A percentile compares a stretch with the other conserved stretches of the same genome.
Evolutionary conservation across 2,888 invertebrate species (phyloP).

Genomic region (Mactromeris polynyma): DNA sequence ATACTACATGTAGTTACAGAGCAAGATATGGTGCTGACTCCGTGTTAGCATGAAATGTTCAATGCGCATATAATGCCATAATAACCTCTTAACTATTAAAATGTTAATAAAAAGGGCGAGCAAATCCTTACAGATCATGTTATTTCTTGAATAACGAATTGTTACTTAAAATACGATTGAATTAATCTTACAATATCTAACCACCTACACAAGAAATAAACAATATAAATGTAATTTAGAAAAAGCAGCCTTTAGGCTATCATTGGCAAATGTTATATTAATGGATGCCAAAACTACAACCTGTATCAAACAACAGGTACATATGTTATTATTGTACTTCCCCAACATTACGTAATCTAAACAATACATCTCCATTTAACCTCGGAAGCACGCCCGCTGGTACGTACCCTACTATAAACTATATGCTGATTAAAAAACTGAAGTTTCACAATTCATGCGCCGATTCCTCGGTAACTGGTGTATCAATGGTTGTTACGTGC

Average conservation of each 20-base stretch:
- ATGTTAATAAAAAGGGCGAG: not conserved
- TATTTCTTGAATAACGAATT: not conserved
- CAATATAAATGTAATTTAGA: conserved; percentile 7
- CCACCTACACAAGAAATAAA: not conserved
- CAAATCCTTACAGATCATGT: not conserved
- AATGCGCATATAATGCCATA: too few species aligned
- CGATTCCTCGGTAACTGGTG: conserved; percentile 32
- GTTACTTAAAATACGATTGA: not conserved
- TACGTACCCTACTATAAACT: conserved; percentile 30
- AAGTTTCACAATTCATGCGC: conserved; percentile 39
- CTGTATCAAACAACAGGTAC: conserved; percentile 36
- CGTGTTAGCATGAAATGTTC: too few species aligned
- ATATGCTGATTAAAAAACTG: conserved; percentile 35
- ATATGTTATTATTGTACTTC: conserved; percentile 32
- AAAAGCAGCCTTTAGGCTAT: conserved; percentile 14
- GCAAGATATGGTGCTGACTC: too few species aligned
- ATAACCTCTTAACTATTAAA: too few species aligned
- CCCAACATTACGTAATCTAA: conserved; percentile 45
- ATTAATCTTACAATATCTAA: not conserved
- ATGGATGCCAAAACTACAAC: conserved; percentile 21
- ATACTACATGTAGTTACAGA: too few species aligned
- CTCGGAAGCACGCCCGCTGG: conserved; percentile 37
- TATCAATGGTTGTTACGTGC: conserved; percentile 43
- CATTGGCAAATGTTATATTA: not conserved
- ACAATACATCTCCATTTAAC: conserved; percentile 52